phyloP scores from a whole-genome alignment of 2,113 vertebrate genomes.

The Hucho hucho region DNA sequence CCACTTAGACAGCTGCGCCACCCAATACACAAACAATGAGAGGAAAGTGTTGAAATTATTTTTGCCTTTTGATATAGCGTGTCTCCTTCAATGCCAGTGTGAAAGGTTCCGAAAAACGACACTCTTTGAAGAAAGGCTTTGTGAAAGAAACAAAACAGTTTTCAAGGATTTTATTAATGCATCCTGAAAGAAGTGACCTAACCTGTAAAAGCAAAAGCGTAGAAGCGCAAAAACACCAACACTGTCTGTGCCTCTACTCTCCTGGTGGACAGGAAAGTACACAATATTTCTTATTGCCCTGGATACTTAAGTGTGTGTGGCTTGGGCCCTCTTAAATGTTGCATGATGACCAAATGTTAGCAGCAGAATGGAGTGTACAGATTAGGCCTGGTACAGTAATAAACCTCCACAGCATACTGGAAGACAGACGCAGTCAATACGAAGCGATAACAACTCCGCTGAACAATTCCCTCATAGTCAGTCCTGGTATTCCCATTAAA shows the following conservation, averaged over 20 bases:
- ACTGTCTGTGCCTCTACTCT: constrained; percentile 25
- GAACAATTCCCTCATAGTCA: constrained; percentile 49
- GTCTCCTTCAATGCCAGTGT: neutral
- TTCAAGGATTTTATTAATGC: constrained; percentile 39
- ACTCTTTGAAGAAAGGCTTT: neutral
- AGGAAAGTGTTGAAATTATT: neutral
- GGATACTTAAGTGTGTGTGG: constrained; percentile 48
- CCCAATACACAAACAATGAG: constrained; percentile 4
- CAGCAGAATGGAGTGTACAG: constrained; percentile 37
- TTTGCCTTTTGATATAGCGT: neutral
- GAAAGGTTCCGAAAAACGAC: neutral
- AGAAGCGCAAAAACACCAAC: constrained; percentile 35
- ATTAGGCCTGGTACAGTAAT: constrained; percentile 35
- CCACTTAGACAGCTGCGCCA: too few species aligned
- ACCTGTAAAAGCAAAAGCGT: constrained; percentile 24
- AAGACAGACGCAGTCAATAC: constrained; percentile 41
- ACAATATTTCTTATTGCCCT: constrained; percentile 36
- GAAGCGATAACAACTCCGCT: constrained; percentile 50
- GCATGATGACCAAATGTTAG: constrained; percentile 49
- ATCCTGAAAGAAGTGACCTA: constrained; percentile 2
- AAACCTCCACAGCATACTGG: constrained; percentile 50
- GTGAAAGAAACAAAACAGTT: constrained; percentile 3
- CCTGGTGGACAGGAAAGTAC: constrained; percentile 10
- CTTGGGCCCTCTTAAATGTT: constrained; percentile 45
- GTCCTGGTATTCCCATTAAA: constrained; percentile 36